A percentile compares a stretch with the other conserved stretches of the same genome.
Conservation (phyloP, 2,888 invertebrate species). For the Ashinkailepas kermadecensis region DNA sequence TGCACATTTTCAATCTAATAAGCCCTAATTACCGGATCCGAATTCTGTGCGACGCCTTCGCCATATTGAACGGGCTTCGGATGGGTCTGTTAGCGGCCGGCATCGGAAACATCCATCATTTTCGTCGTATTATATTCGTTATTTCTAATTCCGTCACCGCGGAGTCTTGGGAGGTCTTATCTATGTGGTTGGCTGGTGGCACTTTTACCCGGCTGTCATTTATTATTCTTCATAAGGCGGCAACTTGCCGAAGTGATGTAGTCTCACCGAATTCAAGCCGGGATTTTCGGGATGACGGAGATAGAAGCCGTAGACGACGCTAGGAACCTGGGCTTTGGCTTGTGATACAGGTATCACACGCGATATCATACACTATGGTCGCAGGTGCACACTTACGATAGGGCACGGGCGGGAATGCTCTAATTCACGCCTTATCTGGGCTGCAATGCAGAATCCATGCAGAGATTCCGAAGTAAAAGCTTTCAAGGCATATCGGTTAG, state of each 20-base stretch:
- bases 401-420: too few relatives aligned
- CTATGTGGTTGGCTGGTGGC: conserved; percentile 17
- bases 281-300: neutral
- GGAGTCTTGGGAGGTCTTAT: conserved; percentile 2
- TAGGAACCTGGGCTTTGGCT: neutral
- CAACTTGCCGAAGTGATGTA: neutral
- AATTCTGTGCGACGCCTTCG: conserved; percentile 1
- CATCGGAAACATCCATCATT: conserved; percentile 10
- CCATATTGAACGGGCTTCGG: conserved; percentile 11
- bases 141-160: conserved; percentile 10
- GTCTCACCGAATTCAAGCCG: neutral
- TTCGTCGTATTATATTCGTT: conserved; percentile 2
- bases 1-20: conserved; percentile 19
- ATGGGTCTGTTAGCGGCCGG: neutral
- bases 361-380: too few relatives aligned
- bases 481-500: neutral
- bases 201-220: conserved; percentile 15
- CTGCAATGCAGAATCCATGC: neutral
- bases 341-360: neutral
- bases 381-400: too few relatives aligned
- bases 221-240: neutral
- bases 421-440: neutral
- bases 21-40: conserved; percentile 11
- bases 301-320: neutral
- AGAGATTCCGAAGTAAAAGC: neutral